These are phyloP conservation scores for Danaus plexippus DNA, from an alignment of 1,140 invertebrate genomes.

Conservation along the genomic window DNA sequence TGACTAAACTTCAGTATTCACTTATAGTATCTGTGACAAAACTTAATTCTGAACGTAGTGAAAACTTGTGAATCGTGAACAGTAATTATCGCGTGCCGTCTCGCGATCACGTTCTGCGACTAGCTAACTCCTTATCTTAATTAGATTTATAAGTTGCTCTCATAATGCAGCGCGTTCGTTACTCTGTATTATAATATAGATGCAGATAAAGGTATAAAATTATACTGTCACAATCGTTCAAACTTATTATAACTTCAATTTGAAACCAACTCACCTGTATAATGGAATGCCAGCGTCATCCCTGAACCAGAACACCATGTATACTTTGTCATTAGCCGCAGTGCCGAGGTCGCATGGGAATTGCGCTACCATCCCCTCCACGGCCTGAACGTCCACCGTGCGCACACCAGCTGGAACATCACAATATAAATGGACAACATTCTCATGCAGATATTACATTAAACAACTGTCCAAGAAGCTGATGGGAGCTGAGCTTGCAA, in stretches of 20 bases:
- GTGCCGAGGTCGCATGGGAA: constrained; percentile 89
- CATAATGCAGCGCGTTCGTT: no score
- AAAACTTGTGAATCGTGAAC: constrained; percentile 15
- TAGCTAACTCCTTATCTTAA: constrained; percentile 17
- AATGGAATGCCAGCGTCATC: constrained; percentile 88
- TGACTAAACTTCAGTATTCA: no score
- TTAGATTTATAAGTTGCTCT: constrained; percentile 9
- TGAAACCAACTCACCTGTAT: constrained; percentile 77
- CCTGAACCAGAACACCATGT: constrained; percentile 93
- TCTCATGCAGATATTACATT: no score
- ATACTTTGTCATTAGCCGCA: constrained; percentile 84
- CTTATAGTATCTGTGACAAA: no score
- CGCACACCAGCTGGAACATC: constrained; percentile 68
- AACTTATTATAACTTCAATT: no score
- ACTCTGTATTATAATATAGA: no score
- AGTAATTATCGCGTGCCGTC: constrained; percentile 19
- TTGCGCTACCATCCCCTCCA: constrained; percentile 86
- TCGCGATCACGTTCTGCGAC: constrained; percentile 14
- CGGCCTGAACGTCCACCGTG: constrained; percentile 82
- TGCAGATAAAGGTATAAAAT: no score
- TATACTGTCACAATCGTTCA: no score
- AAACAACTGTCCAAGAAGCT: no score
- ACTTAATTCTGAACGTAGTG: constrained; percentile 4
- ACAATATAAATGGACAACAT: not conserved
- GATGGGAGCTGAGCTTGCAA: no score